Conservation (phyloP, 2,797 vertebrate species). For the Tympanoctomys barrerae region DNA sequence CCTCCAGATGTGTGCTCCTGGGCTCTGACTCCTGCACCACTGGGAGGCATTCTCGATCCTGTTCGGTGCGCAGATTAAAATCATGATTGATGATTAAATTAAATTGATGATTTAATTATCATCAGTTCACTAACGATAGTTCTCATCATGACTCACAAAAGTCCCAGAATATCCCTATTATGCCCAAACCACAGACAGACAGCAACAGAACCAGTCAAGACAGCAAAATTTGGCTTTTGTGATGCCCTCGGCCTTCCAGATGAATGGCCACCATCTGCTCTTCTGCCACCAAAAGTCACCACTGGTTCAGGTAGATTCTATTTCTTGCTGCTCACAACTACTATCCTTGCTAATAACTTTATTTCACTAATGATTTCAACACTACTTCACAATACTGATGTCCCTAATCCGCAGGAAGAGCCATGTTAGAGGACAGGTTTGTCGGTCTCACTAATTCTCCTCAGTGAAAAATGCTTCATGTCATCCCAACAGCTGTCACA, state of each 20-base stretch:
- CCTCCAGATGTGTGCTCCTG: rapidly evolving
- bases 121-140: not conserved
- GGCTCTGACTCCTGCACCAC: not conserved
- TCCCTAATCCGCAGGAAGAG: not conserved
- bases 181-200: not conserved
- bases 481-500: rapidly evolving
- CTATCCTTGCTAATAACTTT: not conserved
- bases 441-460: not conserved
- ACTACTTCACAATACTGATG: rapidly evolving
- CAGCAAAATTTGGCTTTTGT: not conserved
- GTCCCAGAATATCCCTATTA: not conserved
- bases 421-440: not conserved
- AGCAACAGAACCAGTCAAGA: not conserved
- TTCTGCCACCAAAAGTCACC: not conserved
- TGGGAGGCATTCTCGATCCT: not conserved
- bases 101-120: not conserved
- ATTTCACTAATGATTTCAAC: not conserved
- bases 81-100: too few relatives aligned
- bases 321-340: not conserved
- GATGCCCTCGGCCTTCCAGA: not conserved
- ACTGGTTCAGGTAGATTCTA: not conserved
- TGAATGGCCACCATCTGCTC: not conserved
- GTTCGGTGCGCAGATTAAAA: not conserved
- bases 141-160: not conserved
- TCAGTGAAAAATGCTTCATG: not conserved